Conservation (phyloP, 92 coral and sea anemone species). For the Muricea muricata region DNA sequence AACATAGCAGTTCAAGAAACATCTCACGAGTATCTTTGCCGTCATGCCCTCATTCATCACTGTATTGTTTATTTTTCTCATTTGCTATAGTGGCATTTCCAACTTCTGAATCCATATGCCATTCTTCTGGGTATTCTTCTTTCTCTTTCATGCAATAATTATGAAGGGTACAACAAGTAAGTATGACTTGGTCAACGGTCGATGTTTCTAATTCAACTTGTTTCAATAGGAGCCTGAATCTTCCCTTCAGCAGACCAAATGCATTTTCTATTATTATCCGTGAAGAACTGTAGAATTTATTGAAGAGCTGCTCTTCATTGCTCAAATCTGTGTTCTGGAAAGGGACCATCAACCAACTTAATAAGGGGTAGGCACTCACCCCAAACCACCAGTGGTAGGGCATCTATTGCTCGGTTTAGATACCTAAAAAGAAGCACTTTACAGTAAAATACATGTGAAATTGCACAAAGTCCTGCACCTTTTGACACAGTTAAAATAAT, state of each 20-base stretch:
- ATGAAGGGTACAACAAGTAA: conserved; percentile 16
- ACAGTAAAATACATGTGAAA: too few species aligned
- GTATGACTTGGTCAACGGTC: conserved; percentile 10
- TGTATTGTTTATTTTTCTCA: neutral
- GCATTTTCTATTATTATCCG: conserved; percentile 10
- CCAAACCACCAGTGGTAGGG: neutral
- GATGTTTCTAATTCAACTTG: conserved; percentile 7
- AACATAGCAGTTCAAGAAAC: conserved; percentile 1
- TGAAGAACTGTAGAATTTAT: neutral
- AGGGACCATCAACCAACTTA: neutral
- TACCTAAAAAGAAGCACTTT: neutral
- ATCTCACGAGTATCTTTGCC: conserved; percentile 7
- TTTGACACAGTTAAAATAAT: too few species aligned
- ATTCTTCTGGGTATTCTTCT: conserved; percentile 12
- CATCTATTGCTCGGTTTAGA: neutral
- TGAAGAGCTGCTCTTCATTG: neutral
- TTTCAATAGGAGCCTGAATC: neutral
- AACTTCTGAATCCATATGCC: neutral
- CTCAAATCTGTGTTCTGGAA: neutral
- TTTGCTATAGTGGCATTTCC: neutral
- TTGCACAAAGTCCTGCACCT: too few species aligned
- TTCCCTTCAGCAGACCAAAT: conserved; percentile 14
- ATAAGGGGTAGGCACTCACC: conserved; percentile 23
- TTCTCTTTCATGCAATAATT: conserved; percentile 16
- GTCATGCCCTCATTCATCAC: neutral